Evolutionary conservation across 1,140 invertebrate species (phyloP).

Genomic region (Hermatobates lingyangjiaoensis): DNA sequence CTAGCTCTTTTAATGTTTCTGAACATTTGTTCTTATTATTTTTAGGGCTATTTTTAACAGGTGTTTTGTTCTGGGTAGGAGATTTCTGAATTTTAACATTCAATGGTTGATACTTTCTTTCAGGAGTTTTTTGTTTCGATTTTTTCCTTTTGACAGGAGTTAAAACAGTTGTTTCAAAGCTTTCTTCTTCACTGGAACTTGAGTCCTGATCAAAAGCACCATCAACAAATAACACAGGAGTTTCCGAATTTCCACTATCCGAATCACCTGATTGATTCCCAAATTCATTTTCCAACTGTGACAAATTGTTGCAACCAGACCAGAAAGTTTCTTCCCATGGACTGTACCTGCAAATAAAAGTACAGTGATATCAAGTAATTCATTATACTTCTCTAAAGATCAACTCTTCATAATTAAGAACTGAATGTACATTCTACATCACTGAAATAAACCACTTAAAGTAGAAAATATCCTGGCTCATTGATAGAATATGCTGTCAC

Average conservation of each 20-base stretch:
- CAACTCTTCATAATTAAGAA: no score
- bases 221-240: no score
- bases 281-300: not conserved
- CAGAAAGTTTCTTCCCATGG: not conserved
- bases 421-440: no score
- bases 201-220: not conserved
- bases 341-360: not conserved
- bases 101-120: constrained; percentile 9
- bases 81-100: not conserved
- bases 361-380: no score
- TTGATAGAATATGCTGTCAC: no score
- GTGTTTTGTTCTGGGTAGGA: not conserved
- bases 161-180: not conserved
- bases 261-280: constrained; percentile 3
- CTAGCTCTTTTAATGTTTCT: not conserved
- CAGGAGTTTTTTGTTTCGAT: not conserved
- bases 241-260: no score
- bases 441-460: no score
- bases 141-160: constrained; percentile 2
- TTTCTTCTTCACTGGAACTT: not conserved
- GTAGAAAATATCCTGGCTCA: no score
- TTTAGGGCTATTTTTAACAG: not conserved
- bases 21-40: not conserved
- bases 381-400: no score
- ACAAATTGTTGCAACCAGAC: not conserved